Conservation (phyloP, 2,113 vertebrate species). For the Puffinus mauretanicus region DNA sequence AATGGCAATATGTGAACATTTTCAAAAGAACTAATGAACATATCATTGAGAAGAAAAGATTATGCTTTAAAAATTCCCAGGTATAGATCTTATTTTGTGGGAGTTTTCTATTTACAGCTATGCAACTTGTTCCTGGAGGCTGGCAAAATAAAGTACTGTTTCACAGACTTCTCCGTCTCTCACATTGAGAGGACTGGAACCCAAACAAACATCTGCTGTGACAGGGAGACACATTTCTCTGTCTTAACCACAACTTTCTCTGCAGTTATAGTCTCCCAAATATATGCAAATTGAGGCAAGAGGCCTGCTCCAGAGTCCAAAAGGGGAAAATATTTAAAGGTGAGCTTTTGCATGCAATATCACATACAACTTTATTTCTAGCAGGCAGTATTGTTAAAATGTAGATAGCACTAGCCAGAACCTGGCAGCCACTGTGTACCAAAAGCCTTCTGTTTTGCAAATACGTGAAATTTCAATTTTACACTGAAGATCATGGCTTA, state of each 20-base stretch:
- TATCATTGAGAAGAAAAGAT: neutral
- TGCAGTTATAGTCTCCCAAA: neutral
- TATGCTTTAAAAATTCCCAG: neutral
- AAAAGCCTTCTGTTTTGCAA: neutral
- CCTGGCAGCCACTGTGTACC: neutral
- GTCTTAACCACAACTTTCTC: neutral
- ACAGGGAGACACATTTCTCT: neutral
- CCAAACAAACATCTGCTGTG: neutral
- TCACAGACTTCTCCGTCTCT: neutral
- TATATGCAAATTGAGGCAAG: neutral
- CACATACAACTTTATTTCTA: neutral
- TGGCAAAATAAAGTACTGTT: neutral
- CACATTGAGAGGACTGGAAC: neutral
- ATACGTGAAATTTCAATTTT: neutral
- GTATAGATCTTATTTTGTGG: neutral
- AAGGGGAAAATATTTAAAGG: neutral
- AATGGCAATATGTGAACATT: neutral
- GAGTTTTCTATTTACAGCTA: neutral
- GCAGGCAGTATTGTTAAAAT: neutral
- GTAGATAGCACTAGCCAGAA: neutral
- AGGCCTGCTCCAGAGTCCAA: neutral
- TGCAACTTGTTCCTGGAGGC: neutral
- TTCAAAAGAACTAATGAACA: neutral
- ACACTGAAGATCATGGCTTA: neutral
- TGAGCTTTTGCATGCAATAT: neutral